Conservation (phyloP, 2,113 vertebrate species). For the Dromas ardeola region DNA sequence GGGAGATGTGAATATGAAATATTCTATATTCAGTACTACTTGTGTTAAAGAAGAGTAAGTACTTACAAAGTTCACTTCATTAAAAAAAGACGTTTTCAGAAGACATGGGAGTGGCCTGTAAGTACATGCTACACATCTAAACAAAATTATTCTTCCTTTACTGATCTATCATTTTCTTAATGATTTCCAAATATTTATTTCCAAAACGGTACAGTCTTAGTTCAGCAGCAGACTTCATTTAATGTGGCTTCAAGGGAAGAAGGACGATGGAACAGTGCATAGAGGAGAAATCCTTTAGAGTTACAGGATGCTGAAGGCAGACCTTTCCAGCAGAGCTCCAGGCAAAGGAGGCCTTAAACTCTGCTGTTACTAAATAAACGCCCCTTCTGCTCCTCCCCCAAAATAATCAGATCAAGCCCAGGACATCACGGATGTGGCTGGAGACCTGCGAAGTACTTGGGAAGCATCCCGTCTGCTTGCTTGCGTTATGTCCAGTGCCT, state of each 20-base stretch:
- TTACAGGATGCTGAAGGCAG: neutral
- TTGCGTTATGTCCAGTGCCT: neutral
- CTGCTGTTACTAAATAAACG: too few species aligned
- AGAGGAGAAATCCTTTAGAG: neutral
- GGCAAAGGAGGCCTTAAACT: neutral
- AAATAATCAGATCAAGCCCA: too few species aligned
- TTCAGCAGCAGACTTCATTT: neutral
- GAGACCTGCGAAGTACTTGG: too few species aligned
- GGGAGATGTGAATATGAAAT: neutral
- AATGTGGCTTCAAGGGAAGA: neutral
- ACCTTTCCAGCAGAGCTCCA: neutral
- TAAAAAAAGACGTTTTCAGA: neutral
- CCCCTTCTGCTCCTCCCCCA: too few species aligned
- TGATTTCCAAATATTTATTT: too few species aligned
- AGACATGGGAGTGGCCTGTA: neutral
- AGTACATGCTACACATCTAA: neutral
- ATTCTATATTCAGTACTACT: neutral
- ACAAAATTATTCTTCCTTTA: neutral
- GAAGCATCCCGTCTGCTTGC: too few species aligned
- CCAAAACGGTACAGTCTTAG: neutral
- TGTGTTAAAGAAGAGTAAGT: neutral
- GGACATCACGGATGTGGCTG: too few species aligned
- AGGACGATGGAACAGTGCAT: neutral
- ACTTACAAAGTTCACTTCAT: neutral
- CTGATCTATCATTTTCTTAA: neutral